Evolutionary conservation across 1,140 invertebrate genomes (phyloP).

Genomic region (Samia ricini): DNA sequence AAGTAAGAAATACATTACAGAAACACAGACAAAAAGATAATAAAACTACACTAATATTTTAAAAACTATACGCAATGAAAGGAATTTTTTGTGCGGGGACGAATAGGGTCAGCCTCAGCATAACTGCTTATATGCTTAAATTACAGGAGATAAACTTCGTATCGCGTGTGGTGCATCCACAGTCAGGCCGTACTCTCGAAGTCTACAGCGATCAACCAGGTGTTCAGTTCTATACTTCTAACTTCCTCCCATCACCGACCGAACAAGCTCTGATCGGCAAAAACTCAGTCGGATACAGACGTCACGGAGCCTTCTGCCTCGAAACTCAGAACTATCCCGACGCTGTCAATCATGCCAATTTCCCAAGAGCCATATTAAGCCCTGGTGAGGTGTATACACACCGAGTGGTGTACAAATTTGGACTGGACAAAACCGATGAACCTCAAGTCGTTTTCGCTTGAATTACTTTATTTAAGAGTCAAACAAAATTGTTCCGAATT

Average conservation of each 20-base stretch:
- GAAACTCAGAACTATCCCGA: constrained; percentile 97
- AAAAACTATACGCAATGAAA: too few relatives aligned
- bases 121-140: neutral
- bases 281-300: constrained; percentile 82
- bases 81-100: too few relatives aligned
- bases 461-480: neutral
- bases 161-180: constrained; percentile 81
- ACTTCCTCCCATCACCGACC: constrained; percentile 82
- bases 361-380: constrained; percentile 84
- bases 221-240: constrained; percentile 93
- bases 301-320: constrained; percentile 91
- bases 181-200: constrained; percentile 85
- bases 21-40: too few relatives aligned
- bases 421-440: constrained; percentile 26
- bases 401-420: constrained; percentile 79
- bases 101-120: too few relatives aligned
- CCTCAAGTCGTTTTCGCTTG: constrained; percentile 34
- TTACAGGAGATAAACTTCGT: constrained; percentile 52
- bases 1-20: too few relatives aligned
- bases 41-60: too few relatives aligned
- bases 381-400: constrained; percentile 86
- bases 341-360: constrained; percentile 89
- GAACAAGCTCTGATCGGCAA: constrained; percentile 82
- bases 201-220: constrained; percentile 92
- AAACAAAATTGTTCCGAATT: too few relatives aligned